Evolutionary conservation across 2,797 vertebrate species (phyloP).

Genomic region (Chaenodraco wilsoni): DNA sequence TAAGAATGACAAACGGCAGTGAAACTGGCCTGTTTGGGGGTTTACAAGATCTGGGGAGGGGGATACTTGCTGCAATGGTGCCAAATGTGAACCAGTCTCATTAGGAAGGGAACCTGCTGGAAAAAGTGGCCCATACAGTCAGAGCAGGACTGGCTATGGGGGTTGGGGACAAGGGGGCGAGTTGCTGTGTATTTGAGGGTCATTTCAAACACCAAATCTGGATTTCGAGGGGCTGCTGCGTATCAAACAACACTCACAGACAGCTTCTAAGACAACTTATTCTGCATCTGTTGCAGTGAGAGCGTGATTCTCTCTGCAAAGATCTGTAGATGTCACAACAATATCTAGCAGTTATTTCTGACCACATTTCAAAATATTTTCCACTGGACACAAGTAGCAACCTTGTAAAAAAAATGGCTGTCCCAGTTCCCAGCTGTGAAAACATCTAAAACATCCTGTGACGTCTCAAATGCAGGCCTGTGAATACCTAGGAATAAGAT

Average conservation of each 20-base stretch:
- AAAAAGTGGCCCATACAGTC: slow-evolving; percentile 51
- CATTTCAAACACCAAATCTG: slow-evolving; percentile 54
- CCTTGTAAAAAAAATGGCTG: background rate
- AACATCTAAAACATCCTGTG: slow-evolving; percentile 39
- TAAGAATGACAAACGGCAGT: slow-evolving; percentile 39
- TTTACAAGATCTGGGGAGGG: slow-evolving; percentile 49
- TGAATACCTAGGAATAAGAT: background rate
- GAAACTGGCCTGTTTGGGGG: slow-evolving; percentile 31
- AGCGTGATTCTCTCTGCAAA: slow-evolving; percentile 13
- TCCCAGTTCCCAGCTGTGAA: slow-evolving; percentile 40
- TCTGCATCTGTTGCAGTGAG: slow-evolving; percentile 8
- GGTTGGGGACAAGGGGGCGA: slow-evolving; percentile 50
- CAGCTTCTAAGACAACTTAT: slow-evolving; percentile 1
- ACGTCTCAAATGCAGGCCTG: slow-evolving; percentile 17
- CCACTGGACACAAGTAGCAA: slow-evolving; percentile 11
- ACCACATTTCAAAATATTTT: slow-evolving; percentile 28
- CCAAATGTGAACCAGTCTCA: slow-evolving; percentile 62
- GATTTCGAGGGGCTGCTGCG: slow-evolving; percentile 53
- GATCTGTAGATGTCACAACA: slow-evolving; percentile 16
- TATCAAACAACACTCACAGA: slow-evolving; percentile 34
- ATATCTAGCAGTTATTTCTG: slow-evolving; percentile 38
- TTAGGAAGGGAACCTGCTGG: slow-evolving; percentile 55
- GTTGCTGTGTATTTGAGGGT: slow-evolving; percentile 64
- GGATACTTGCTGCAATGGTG: slow-evolving; percentile 27
- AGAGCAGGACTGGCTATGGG: slow-evolving; percentile 34